Evolutionary conservation across 2,888 invertebrate genomes (phyloP).

Genomic region (Stratiomys singularior): DNA sequence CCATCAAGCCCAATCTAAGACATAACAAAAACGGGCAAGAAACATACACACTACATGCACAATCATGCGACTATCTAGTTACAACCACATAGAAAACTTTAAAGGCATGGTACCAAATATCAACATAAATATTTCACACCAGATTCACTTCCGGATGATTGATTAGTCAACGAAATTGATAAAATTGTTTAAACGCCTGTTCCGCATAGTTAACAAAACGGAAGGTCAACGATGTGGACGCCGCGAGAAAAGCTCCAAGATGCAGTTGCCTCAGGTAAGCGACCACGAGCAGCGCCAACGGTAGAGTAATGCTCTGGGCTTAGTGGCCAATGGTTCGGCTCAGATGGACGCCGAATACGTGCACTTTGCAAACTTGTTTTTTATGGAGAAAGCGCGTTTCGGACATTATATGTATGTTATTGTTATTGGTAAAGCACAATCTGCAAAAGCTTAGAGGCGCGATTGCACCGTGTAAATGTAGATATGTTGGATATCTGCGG

Average conservation of each 20-base stretch:
- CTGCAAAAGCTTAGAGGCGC: slow-evolving; percentile 37
- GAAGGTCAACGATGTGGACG: slow-evolving; percentile 39
- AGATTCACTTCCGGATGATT: slow-evolving; percentile 29
- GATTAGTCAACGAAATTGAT: slow-evolving; percentile 28
- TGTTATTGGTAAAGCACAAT: slow-evolving; percentile 39
- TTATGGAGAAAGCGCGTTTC: slow-evolving; percentile 42
- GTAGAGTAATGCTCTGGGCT: background rate
- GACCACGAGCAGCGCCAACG: background rate
- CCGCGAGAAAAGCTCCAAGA: slow-evolving; percentile 20
- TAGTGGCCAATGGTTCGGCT: background rate
- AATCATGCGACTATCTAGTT: background rate
- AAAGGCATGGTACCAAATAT: background rate
- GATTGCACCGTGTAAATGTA: slow-evolving; percentile 17
- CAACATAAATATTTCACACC: slow-evolving; percentile 17
- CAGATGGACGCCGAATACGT: slow-evolving; percentile 30
- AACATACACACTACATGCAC: background rate
- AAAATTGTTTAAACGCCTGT: slow-evolving; percentile 27
- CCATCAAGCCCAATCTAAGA: no score
- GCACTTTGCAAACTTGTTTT: slow-evolving; percentile 31
- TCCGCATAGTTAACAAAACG: slow-evolving; percentile 21
- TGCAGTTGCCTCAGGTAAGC: background rate
- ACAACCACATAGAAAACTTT: background rate
- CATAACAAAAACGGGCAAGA: background rate
- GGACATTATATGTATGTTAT: slow-evolving; percentile 21
- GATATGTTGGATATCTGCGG: background rate